Evolutionary conservation across 2,888 invertebrate species (phyloP).

Genomic region (Melanotus villosus): DNA sequence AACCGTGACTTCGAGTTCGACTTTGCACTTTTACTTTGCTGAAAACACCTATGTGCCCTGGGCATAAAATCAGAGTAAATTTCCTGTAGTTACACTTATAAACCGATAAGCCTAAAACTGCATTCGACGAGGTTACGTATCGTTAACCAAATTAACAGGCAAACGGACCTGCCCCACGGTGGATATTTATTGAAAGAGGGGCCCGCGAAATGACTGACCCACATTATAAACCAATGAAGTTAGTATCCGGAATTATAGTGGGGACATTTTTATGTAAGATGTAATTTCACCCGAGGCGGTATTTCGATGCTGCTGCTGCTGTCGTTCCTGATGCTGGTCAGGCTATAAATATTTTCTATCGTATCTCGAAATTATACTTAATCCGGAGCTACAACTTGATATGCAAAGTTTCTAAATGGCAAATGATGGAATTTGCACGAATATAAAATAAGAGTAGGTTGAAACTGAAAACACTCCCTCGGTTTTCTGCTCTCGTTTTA

Average conservation of each 20-base stretch:
- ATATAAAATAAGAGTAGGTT: too few relatives aligned
- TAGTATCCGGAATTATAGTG: constrained; percentile 13
- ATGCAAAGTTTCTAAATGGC: not conserved
- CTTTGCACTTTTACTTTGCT: constrained; percentile 25
- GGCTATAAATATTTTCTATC: constrained; percentile 8
- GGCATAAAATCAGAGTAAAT: constrained; percentile 7
- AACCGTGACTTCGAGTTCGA: constrained; percentile 29
- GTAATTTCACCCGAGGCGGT: not conserved
- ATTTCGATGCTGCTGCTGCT: constrained; percentile 8
- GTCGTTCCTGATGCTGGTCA: too few relatives aligned
- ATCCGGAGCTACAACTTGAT: not conserved
- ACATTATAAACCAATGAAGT: constrained; percentile 29
- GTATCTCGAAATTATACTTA: too few relatives aligned
- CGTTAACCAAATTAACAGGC: constrained; percentile 10
- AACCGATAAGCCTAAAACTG: constrained; percentile 13
- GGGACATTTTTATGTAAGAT: constrained; percentile 22
- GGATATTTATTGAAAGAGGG: constrained; percentile 14
- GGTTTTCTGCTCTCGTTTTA: too few relatives aligned
- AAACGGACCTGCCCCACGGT: constrained; percentile 18
- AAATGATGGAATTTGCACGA: not conserved
- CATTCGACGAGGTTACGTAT: constrained; percentile 17
- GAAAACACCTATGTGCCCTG: constrained; percentile 17
- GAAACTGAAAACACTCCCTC: too few relatives aligned
- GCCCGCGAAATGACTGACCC: constrained; percentile 23
- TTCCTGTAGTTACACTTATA: constrained; percentile 10